Evolutionary conservation across 2,113 vertebrate species (phyloP).

Genomic region (Canis aureus): DNA sequence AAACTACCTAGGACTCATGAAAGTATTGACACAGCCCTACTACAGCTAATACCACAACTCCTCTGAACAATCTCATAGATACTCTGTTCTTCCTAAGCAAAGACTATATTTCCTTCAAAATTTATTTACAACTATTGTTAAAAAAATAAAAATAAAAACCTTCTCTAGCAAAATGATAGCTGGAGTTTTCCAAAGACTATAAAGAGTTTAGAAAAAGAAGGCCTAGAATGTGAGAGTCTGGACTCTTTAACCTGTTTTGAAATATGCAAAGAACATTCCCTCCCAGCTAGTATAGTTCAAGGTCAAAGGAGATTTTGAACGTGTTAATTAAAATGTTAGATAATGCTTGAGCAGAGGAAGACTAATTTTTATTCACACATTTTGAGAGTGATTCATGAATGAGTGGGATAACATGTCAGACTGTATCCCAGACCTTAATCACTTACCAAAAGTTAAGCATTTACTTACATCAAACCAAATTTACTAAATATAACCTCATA

Average conservation of each 20-base stretch:
- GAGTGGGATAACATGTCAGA: conserved; percentile 46
- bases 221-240: not conserved
- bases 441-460: conserved; percentile 5
- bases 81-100: not conserved
- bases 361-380: conserved; percentile 60
- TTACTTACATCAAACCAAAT: conserved; percentile 24
- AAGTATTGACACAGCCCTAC: not conserved
- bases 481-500: conserved; percentile 44
- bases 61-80: not conserved
- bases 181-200: conserved; percentile 10
- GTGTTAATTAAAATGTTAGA: conserved; percentile 62
- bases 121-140: not conserved
- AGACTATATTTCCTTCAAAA: not conserved
- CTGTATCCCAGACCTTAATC: not conserved
- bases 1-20: not conserved
- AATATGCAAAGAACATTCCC: not conserved
- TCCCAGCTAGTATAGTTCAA: conserved; percentile 8
- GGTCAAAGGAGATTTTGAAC: conserved; percentile 57
- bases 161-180: not conserved
- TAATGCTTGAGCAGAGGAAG: conserved; percentile 48
- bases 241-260: not conserved
- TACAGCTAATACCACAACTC: not conserved
- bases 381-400: conserved; percentile 58
- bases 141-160: not conserved
- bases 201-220: not conserved